Evolutionary conservation across 2,888 invertebrate species (phyloP), one percentile per base, ranked within the genome.

Genomic region (Dynastes tityus): DNA sequence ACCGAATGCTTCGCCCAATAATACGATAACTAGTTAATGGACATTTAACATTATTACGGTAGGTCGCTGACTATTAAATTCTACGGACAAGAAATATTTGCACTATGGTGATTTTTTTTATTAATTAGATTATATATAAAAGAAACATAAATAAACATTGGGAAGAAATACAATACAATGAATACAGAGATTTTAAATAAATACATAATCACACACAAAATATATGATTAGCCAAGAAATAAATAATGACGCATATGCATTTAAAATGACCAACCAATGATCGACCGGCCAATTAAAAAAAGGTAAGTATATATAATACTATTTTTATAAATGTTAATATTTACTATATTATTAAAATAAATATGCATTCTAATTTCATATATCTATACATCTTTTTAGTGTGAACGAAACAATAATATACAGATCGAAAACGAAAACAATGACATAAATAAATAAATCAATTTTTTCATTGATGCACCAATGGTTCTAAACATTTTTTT

Each of bases 261-360:
- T 76, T 76, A 76, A 76, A 76, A 76, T 68, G 55, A 29, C 22
- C 58, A 58, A 51, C 55, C 75, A 63, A 64, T 45, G 2, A 11
- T 16, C 32, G 16, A 13, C 55, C 65, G 58, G 65, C 51, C 55
- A 58, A 68, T 58, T 49, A 49, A 76, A 67, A 55, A 70, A 58
- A 80, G 75, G 75, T 77, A 76, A 76, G 79, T 76, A 77, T 80
- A 67, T 67, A 78, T 81, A 80, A 81, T 81, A 80, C 79, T 80
- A 81, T 78, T 77, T 78, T 73, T 53, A 78, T 77, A 77, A 81
- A 70, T 81, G 81, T 80, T 80, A 81, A 81, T 81, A 81, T 78
- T 81, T 77, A 80, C 78, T 79, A 81, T 80, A 78, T 68, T 67
- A 74, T 77, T 80, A 81, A 79, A 81, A 81, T 80, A 80, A 81